phyloP scores from a whole-genome alignment of 2,888 invertebrate genomes.

The Thera britannica region DNA sequence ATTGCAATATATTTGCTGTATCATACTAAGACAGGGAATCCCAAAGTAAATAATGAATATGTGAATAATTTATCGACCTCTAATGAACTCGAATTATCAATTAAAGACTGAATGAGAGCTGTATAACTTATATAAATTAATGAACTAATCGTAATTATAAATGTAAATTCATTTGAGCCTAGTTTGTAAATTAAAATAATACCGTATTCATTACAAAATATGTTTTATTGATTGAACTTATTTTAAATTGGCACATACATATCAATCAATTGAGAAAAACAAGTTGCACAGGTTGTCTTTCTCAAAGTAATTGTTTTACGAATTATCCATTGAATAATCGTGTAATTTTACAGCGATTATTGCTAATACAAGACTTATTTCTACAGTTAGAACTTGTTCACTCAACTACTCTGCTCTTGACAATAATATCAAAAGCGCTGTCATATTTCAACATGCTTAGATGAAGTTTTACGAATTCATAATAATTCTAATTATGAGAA shows the following conservation, averaged over 20 bases:
- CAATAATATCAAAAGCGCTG: background rate
- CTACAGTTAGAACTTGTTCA: conserved; percentile 16
- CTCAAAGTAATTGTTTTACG: conserved; percentile 74
- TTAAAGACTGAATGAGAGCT: conserved; percentile 49
- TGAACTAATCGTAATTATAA: conserved; percentile 18
- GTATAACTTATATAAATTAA: conserved; percentile 24
- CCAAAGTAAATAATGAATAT: conserved; percentile 6
- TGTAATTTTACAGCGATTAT: conserved; percentile 33
- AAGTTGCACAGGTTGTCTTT: conserved; percentile 72
- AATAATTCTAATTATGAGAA: background rate
- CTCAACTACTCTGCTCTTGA: background rate
- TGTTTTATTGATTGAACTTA: conserved; percentile 54
- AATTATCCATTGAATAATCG: conserved; percentile 48
- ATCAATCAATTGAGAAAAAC: conserved; percentile 80
- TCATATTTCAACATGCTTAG: background rate
- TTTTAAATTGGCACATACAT: conserved; percentile 59
- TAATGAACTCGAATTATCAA: conserved; percentile 7
- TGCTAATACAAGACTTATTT: conserved; percentile 21
- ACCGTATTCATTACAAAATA: conserved; percentile 24
- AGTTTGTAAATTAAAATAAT: conserved; percentile 30
- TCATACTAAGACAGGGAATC: background rate
- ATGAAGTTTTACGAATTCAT: background rate
- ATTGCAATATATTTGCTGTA: background rate
- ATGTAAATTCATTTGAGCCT: conserved; percentile 15
- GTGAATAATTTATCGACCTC: background rate